Percentiles rank a stretch among this genome's conserved stretches.
Conservation (phyloP, 2,113 vertebrate species). For the Chelonoidis abingdonii region DNA sequence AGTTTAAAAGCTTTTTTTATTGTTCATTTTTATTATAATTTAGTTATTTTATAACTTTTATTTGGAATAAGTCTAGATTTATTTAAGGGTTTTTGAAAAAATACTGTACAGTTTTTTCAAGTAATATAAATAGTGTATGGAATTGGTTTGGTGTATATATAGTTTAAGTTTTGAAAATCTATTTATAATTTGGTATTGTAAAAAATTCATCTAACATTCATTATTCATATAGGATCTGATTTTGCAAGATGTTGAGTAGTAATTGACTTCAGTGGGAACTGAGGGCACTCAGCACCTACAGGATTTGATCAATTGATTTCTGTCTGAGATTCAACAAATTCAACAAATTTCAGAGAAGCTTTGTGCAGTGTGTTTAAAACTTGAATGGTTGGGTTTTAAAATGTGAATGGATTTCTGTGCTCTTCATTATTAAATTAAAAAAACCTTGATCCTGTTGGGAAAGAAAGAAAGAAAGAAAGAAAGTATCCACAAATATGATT, state of each 20-base stretch:
- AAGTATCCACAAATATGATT: not conserved
- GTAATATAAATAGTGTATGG: not conserved
- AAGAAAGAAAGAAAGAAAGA: too few species aligned
- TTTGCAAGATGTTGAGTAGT: not conserved
- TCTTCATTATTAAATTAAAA: constrained; percentile 24
- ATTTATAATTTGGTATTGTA: not conserved
- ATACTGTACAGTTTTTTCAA: not conserved
- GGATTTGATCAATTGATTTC: not conserved
- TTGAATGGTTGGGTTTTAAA: not conserved
- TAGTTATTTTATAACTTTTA: constrained; percentile 50
- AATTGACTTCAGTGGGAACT: rapidly evolving
- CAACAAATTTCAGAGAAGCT: not conserved
- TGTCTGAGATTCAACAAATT: not conserved
- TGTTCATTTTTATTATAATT: constrained; percentile 47
- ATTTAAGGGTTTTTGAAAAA: constrained; percentile 24
- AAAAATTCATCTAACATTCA: not conserved
- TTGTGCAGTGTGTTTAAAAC: not conserved
- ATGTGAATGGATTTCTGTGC: not conserved
- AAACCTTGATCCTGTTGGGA: not conserved
- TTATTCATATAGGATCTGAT: not conserved
- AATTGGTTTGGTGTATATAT: not conserved
- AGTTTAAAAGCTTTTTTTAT: constrained; percentile 65
- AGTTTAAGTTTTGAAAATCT: not conserved
- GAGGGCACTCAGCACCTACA: not conserved
- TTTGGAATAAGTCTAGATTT: constrained; percentile 36